Percentiles rank a stretch among this genome's conserved stretches.
Evolutionary conservation across 2,113 vertebrate species (phyloP).

Genomic region (Phylloscopus whistleri): DNA sequence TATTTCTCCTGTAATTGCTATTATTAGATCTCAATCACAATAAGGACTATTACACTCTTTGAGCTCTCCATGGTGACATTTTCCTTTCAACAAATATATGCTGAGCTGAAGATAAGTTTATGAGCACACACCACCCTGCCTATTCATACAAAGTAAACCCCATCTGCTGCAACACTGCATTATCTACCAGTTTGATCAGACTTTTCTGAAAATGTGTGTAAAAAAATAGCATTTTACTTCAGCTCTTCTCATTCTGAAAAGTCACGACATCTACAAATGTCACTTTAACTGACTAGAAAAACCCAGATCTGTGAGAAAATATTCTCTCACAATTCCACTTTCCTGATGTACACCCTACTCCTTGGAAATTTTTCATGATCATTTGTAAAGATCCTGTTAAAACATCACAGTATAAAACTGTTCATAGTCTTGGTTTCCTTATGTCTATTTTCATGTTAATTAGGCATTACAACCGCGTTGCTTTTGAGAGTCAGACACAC

Average conservation of each 20-base stretch:
- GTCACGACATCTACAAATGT: background rate
- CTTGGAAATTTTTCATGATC: background rate
- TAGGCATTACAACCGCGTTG: background rate
- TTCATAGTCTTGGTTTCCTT: background rate
- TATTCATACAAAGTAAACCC: conserved; percentile 13
- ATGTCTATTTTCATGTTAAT: background rate
- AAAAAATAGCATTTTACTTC: background rate
- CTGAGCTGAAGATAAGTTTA: background rate
- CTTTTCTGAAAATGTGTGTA: background rate
- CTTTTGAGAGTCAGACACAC: background rate
- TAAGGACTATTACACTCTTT: background rate
- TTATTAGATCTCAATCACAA: background rate
- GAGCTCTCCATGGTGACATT: background rate
- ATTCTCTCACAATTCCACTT: background rate
- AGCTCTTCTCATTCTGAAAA: background rate
- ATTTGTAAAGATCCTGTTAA: background rate
- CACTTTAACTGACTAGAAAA: background rate
- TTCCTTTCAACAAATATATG: background rate
- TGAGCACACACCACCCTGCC: background rate
- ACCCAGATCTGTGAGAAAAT: background rate
- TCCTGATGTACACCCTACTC: background rate
- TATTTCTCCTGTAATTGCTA: background rate
- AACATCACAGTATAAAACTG: background rate
- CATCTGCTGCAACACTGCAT: conserved; percentile 7
- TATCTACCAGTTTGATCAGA: background rate